Evolutionary conservation across 1,140 invertebrate species (phyloP).

Genomic region (Aphelenchoides besseyi): DNA sequence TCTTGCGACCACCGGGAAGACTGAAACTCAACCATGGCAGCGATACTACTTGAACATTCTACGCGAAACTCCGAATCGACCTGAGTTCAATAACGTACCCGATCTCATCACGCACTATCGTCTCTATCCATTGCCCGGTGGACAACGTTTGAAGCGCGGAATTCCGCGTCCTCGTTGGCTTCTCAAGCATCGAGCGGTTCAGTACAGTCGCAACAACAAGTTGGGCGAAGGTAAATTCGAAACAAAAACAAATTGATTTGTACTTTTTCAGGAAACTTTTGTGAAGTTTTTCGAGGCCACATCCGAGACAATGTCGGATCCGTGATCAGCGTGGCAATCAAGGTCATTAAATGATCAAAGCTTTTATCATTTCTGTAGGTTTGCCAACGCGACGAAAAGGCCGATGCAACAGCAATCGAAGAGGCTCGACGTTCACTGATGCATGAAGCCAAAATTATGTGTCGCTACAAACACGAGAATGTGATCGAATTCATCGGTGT

Average conservation of each 20-base stretch:
- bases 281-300: background rate
- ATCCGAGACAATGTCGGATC: background rate
- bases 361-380: background rate
- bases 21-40: background rate
- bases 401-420: background rate
- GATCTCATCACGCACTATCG: conserved; percentile 3
- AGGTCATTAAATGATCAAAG: background rate
- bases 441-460: conserved; percentile 8
- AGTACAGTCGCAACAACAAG: background rate
- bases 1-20: background rate
- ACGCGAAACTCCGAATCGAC: background rate
- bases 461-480: conserved; percentile 3
- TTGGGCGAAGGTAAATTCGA: background rate
- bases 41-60: background rate
- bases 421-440: background rate
- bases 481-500: conserved; percentile 39
- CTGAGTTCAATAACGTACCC: background rate
- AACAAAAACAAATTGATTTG: background rate
- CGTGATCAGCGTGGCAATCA: background rate
- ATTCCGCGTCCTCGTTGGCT: conserved; percentile 17
- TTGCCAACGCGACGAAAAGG: background rate
- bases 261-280: conserved; percentile 18
- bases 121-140: background rate
- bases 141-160: background rate
- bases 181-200: background rate